A percentile compares a stretch with the other conserved stretches of the same genome.
Conservation (phyloP, 2,797 vertebrate genomes). For the Sebastes wilsoni region DNA sequence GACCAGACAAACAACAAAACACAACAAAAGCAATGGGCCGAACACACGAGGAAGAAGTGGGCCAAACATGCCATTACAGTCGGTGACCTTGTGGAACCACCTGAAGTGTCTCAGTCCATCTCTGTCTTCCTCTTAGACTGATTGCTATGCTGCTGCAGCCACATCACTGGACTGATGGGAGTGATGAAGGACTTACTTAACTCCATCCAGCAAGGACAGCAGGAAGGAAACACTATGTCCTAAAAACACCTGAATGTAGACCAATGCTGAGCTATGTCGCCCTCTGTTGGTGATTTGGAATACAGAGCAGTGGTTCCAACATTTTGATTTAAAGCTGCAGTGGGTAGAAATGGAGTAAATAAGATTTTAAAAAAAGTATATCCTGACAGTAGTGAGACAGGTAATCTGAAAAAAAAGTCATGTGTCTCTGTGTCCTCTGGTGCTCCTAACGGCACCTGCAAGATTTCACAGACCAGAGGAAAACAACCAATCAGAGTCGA, state of each 20-base stretch:
- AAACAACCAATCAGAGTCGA: too few species aligned
- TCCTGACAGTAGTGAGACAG: too few species aligned
- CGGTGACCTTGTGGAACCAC: slow-evolving; percentile 43
- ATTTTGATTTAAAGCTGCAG: too few species aligned
- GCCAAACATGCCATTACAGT: slow-evolving; percentile 9
- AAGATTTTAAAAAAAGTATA: too few species aligned
- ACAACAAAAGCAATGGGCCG: background rate
- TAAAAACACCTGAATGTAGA: slow-evolving; percentile 40
- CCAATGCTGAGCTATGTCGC: slow-evolving; percentile 40
- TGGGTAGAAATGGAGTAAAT: too few species aligned
- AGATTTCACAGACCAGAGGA: rapidly evolving
- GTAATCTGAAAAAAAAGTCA: too few species aligned
- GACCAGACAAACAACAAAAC: background rate
- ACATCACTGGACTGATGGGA: slow-evolving; percentile 44
- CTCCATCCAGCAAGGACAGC: slow-evolving; percentile 52
- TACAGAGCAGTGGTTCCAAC: background rate
- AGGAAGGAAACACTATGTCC: slow-evolving; percentile 41
- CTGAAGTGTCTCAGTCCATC: slow-evolving; percentile 12
- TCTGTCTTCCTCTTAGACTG: slow-evolving; percentile 50
- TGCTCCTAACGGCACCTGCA: too few species aligned
- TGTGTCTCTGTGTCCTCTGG: too few species aligned
- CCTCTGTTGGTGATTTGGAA: slow-evolving; percentile 54
- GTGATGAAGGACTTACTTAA: slow-evolving; percentile 63
- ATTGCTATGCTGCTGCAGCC: slow-evolving; percentile 51
- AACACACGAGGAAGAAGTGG: slow-evolving; percentile 1